Percentiles rank a stretch among this genome's conserved stretches.
These are phyloP conservation scores for Cephus sareptanus DNA, from an alignment of 2,888 invertebrate species.

Conservation along the genomic window DNA sequence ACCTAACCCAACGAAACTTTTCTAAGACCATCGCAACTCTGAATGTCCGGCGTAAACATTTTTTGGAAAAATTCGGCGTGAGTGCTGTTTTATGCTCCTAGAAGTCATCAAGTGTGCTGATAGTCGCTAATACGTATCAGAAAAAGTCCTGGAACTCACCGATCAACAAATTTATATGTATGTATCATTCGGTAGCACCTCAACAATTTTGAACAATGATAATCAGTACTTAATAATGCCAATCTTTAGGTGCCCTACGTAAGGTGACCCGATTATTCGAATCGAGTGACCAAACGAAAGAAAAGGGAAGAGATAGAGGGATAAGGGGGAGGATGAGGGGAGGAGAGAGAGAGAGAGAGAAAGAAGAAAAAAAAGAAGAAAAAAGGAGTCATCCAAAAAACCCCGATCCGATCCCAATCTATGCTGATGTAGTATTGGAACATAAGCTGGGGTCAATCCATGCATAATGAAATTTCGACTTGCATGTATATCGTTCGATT, in stretches of 20 bases:
- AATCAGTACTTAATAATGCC: not conserved
- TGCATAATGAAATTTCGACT: conserved; percentile 50
- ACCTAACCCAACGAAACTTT: too few species aligned
- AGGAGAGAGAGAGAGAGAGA: not conserved
- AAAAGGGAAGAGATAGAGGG: not conserved
- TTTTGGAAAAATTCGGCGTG: too few species aligned
- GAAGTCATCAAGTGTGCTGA: too few species aligned
- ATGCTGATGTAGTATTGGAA: conserved; percentile 47
- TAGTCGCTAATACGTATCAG: too few species aligned
- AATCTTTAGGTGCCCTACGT: not conserved
- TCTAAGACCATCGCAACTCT: too few species aligned
- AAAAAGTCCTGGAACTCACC: too few species aligned
- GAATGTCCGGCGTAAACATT: too few species aligned
- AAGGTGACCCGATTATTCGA: conserved; percentile 33
- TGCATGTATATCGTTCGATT: conserved; percentile 16
- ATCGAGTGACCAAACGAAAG: conserved; percentile 25
- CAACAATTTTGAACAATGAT: not conserved
- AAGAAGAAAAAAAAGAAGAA: conserved; percentile 11
- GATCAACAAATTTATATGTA: not conserved
- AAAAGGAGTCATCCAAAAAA: conserved; percentile 44
- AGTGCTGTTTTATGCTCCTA: too few species aligned
- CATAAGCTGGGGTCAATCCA: conserved; percentile 49
- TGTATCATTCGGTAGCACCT: not conserved
- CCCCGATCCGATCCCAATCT: conserved; percentile 45
- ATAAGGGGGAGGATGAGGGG: not conserved